These are phyloP conservation scores for Chunga burmeisteri DNA, from an alignment of 2,113 vertebrate genomes.

Conservation along the genomic window DNA sequence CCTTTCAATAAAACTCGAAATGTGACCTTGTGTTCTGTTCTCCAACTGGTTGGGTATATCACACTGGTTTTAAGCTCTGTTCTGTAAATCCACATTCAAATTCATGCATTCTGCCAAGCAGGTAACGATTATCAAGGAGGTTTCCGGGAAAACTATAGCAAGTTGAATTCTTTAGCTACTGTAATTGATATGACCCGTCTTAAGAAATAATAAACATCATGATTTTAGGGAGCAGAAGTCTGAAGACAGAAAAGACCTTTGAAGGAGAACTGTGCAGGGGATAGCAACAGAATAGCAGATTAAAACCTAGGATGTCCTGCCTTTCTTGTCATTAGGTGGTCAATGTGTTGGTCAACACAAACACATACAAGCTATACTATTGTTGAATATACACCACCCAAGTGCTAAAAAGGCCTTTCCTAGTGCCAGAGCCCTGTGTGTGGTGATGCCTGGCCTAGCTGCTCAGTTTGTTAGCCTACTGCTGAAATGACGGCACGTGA, in stretches of 20 bases:
- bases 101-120: neutral
- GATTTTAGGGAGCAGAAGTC: neutral
- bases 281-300: neutral
- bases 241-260: neutral
- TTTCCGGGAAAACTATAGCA: neutral
- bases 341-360: neutral
- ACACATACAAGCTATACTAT: neutral
- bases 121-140: constrained; percentile 1
- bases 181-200: neutral
- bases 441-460: neutral
- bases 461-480: constrained; percentile 40
- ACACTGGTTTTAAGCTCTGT: neutral
- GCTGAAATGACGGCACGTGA: constrained; percentile 33
- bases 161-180: neutral
- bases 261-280: neutral
- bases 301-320: neutral
- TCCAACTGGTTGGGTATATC: neutral
- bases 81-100: constrained; percentile 13
- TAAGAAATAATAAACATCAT: neutral
- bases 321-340: neutral
- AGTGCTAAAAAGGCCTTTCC: neutral
- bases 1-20: constrained; percentile 21
- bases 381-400: neutral
- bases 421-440: neutral
- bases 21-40: neutral